Evolutionary conservation across 2,888 invertebrate species (phyloP).

Genomic region (Drosophila antonietae): DNA sequence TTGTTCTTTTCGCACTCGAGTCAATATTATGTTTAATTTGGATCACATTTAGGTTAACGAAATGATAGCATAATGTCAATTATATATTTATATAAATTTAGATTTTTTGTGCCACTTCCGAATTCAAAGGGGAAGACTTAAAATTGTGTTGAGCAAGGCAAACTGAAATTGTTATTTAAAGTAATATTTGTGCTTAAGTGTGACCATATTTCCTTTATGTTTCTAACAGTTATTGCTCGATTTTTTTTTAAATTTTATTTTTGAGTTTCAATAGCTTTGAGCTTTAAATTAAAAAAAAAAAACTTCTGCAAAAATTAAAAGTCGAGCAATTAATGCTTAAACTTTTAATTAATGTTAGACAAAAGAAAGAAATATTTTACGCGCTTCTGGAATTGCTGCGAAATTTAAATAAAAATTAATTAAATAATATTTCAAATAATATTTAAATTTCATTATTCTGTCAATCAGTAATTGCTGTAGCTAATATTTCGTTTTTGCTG

Average conservation of each 20-base stretch:
- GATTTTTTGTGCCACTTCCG: conserved; percentile 5
- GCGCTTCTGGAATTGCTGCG: too few relatives aligned
- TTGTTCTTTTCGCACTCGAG: conserved; percentile 7
- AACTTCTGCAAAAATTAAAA: too few relatives aligned
- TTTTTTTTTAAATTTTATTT: not conserved
- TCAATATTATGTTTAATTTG: conserved; percentile 25
- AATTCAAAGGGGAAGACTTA: conserved; percentile 41
- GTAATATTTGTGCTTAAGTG: not conserved
- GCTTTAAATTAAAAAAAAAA: too few relatives aligned
- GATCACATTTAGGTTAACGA: conserved; percentile 68
- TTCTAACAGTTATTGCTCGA: not conserved
- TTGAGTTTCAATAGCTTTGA: not conserved
- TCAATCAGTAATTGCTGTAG: too few relatives aligned
- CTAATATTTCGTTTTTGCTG: too few relatives aligned
- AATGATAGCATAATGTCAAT: conserved; percentile 29
- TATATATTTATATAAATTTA: not conserved
- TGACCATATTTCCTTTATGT: not conserved
- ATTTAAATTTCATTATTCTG: too few relatives aligned
- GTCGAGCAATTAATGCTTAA: too few relatives aligned
- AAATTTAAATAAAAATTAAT: too few relatives aligned
- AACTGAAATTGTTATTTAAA: not conserved
- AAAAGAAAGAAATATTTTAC: too few relatives aligned
- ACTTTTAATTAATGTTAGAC: too few relatives aligned
- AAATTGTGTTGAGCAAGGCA: conserved; percentile 47
- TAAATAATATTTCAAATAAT: too few relatives aligned